Evolutionary conservation across 2,797 vertebrate genomes (phyloP).

Genomic region (Sciurus carolinensis): DNA sequence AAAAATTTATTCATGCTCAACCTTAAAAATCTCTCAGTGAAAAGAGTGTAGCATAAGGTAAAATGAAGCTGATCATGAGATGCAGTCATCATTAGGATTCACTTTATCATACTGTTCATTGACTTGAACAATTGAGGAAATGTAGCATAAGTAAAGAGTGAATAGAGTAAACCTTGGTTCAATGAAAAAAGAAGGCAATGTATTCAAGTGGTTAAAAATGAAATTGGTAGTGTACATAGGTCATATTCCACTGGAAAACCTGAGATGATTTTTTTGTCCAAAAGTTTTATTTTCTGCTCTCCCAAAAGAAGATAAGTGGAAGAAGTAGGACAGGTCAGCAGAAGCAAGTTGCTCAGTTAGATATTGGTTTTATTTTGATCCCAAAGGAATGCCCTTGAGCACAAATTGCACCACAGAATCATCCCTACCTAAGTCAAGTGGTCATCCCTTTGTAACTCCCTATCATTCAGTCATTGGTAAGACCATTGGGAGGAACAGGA

Average conservation of each 20-base stretch:
- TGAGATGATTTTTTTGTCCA: neutral
- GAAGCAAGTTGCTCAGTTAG: neutral
- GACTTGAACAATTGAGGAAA: too few species aligned
- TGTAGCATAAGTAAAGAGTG: too few species aligned
- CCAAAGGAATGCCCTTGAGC: neutral
- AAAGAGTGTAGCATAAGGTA: too few species aligned
- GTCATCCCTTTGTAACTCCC: neutral
- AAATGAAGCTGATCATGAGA: too few species aligned
- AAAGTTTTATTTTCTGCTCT: neutral
- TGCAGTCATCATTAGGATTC: too few species aligned
- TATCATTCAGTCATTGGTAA: too few species aligned
- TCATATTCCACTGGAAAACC: slow-evolving; percentile 42
- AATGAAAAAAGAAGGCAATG: too few species aligned
- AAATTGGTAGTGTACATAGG: neutral
- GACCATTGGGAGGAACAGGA: too few species aligned
- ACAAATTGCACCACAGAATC: neutral
- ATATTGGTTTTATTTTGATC: neutral
- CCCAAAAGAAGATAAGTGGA: neutral
- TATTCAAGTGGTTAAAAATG: neutral
- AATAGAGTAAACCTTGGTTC: too few species aligned
- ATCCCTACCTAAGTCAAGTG: neutral
- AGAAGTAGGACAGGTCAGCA: neutral
- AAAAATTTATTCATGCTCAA: neutral
- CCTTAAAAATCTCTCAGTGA: neutral
- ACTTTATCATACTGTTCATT: too few species aligned